Base-by-base conservation (phyloP, 2,113 vertebrate genomes). In the Alaudala cheleensis region DNA sequence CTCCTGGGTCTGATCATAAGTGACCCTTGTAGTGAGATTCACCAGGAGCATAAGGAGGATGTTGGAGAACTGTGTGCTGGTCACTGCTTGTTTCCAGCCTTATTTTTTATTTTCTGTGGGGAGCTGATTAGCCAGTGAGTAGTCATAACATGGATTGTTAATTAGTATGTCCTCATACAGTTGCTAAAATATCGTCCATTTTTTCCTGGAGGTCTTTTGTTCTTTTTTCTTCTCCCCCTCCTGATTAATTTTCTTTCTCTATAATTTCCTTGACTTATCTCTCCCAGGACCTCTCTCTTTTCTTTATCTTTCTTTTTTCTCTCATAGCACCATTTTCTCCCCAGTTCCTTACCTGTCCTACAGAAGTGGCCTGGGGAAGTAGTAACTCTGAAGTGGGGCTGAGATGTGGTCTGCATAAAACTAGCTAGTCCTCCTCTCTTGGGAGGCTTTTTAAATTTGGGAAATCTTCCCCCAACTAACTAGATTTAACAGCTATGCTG, bases 1-100 rank as follows among this genome's bases (percentile, higher is more conserved):
- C 9, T 81, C 6, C 37, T 1, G 6, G 3, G 25, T 28, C 37
- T 53, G 40, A n/a, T n/a, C 0, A 0, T 71, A 64, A 50, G 23
- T 66, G n/a, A 62, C 2, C 5, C 14, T 12, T 64, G 9, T 18
- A 44, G 34, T 25, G 49, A 86, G 83, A 40, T 25, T 84, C 18
- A 45, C 37, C 20, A 42, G 61, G 28, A 69, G 7, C 42, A 39
- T 14, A 10, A 65, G 22, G 26, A 66, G 70, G 11, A 16, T 58
- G 6, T 31, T 54, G 56, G 53, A 77, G 62, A 81, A 54, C 44
- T 24, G 31, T 58, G n/a, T 42, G 33, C 34, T 86, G 33, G 11
- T 28, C 71, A 14, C 54, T 65, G 9, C 26, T 18, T 82, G 28
- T 70, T 92, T 86, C 81, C 33, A 69, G 21, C 37, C 53, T 89